Conservation (phyloP, 1,140 invertebrate species). For the Antheraea mylitta region DNA sequence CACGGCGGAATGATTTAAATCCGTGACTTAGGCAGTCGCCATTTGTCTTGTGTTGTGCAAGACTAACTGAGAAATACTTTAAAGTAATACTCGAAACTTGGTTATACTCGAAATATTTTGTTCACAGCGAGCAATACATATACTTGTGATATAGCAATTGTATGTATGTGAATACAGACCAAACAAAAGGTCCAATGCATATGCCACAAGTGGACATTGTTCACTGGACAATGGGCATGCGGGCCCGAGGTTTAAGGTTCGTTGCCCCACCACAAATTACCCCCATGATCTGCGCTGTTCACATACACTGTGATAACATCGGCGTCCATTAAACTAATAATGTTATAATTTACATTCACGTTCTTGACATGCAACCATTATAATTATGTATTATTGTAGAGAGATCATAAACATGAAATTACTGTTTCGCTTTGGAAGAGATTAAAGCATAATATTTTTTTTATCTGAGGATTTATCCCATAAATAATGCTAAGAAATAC, state of each 20-base stretch:
- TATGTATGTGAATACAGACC: not conserved
- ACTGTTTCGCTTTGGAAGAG: not conserved
- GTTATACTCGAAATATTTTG: not conserved
- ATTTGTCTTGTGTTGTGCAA: no score
- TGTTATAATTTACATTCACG: slow-evolving; percentile 30
- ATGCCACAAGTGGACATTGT: slow-evolving; percentile 38
- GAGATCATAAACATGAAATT: not conserved
- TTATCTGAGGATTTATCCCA: not conserved
- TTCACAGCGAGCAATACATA: not conserved
- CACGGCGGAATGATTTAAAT: no score
- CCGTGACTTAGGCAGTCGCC: no score
- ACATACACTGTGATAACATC: slow-evolving; percentile 50
- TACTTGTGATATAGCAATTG: not conserved
- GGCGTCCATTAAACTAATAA: slow-evolving; percentile 52
- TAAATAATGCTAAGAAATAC: no score
- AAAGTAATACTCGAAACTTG: no score
- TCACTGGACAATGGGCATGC: slow-evolving; percentile 52
- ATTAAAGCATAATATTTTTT: no score
- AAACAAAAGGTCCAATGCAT: slow-evolving; percentile 1
- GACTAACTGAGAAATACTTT: no score
- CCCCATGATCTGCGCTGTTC: slow-evolving; percentile 49
- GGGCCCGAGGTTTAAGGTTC: slow-evolving; percentile 45
- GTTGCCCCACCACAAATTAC: slow-evolving; percentile 59
- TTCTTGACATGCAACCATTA: slow-evolving; percentile 11
- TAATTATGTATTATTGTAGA: not conserved